phyloP scores from a whole-genome alignment of 2,113 vertebrate genomes.

The Monarcha castaneiventris region DNA sequence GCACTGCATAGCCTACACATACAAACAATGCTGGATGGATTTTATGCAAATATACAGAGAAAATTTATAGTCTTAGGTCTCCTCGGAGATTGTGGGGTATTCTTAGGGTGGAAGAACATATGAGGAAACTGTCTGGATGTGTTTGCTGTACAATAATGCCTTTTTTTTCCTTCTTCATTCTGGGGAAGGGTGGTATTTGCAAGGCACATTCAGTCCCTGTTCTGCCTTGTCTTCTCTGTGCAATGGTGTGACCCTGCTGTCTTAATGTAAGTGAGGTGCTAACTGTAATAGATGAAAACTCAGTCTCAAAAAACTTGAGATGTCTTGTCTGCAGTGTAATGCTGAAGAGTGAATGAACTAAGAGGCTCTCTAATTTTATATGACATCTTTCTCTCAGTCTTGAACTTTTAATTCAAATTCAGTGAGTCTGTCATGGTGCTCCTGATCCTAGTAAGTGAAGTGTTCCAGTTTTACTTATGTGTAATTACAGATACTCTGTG shows the following conservation, averaged over 20 bases:
- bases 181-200: background rate
- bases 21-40: background rate
- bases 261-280: background rate
- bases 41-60: background rate
- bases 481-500: background rate
- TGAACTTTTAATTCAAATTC: background rate
- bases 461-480: background rate
- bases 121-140: background rate
- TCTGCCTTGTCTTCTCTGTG: background rate
- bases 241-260: background rate
- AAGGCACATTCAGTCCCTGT: background rate
- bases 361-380: background rate
- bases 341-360: background rate
- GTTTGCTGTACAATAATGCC: background rate
- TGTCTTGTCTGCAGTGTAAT: background rate
- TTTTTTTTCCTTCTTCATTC: background rate
- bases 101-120: background rate
- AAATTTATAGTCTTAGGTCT: background rate
- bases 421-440: background rate
- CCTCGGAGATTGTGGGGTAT: background rate
- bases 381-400: background rate
- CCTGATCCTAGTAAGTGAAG: background rate
- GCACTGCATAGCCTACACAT: fast-evolving
- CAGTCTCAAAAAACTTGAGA: background rate
- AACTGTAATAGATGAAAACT: background rate